Base-by-base conservation (phyloP, 2,113 vertebrate genomes). In the Pheucticus melanocephalus region DNA sequence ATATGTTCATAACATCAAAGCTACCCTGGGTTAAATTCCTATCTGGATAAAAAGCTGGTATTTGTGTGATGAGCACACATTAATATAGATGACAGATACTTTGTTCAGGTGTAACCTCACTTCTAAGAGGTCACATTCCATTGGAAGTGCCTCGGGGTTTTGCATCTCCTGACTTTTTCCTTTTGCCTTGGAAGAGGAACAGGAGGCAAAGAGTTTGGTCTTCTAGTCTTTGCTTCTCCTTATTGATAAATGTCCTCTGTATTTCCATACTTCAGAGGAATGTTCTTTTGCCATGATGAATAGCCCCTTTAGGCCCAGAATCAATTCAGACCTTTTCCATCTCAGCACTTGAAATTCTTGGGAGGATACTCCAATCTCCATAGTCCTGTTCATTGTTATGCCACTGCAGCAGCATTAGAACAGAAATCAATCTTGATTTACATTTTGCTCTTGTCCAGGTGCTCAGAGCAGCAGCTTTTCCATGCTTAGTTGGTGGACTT, bases 341-440 rank as follows among this genome's bases (percentile, higher is more conserved):
- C 69, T 23, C 33, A 39, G 31, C 20, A n/a, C 53, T 94, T 73
- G 72, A 79, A 82, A 94, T 91, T 95, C 94, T 88, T 90, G 75
- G 70, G 91, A 86, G 66, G 61, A 63, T 76, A 40, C 86, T 87
- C 75, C 73, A 39, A 9, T 88, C 90, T 77, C 90, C 68, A 73
- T 56, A 73, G 27, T 54, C 79, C 54, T 82, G 42, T 70, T 92
- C n/a, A 3, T 72, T 93, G 60, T 61, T 81, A 82, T 65, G 51
- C 2, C 0, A 35, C 82, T 81, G 82, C 60, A 61, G 57, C 88
- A 83, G 45, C 70, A 69, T 80, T 72, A 60, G 35, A 71, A 66
- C 76, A 81, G 82, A 90, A 90, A 96, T 95, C 86, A 90, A 54
- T 93, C 79, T 90, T 80, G 64, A 93, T 95, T 92, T 96, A 78